These are phyloP conservation scores for Eupsilia transversa DNA, from an alignment of 2,888 invertebrate species.

Conservation along the genomic window DNA sequence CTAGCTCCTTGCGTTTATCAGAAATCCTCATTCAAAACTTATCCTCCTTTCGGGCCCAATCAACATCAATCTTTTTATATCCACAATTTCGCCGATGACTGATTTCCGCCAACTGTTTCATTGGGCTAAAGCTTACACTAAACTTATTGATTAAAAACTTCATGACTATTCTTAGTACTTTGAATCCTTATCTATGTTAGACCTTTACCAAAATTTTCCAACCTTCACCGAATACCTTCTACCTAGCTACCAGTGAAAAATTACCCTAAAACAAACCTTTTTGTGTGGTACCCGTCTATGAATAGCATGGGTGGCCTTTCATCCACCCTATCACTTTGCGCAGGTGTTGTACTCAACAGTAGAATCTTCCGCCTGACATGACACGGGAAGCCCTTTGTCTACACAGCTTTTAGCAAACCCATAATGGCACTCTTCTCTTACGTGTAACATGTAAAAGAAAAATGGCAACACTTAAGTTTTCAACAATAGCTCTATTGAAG, in stretches of 20 bases:
- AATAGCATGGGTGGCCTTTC: constrained; percentile 58
- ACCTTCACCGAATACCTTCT: background rate
- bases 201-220: background rate
- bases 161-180: background rate
- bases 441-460: constrained; percentile 24
- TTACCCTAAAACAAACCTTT: constrained; percentile 44
- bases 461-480: constrained; percentile 26
- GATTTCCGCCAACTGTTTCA: constrained; percentile 3
- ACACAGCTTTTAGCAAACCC: constrained; percentile 42
- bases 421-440: constrained; percentile 45
- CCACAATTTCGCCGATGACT: constrained; percentile 10
- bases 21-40: background rate
- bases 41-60: background rate
- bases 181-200: background rate
- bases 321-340: constrained; percentile 56
- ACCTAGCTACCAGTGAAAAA: background rate
- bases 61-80: background rate
- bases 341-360: constrained; percentile 61
- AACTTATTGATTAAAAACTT: background rate
- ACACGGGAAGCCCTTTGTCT: constrained; percentile 50
- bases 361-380: constrained; percentile 51
- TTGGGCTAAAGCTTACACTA: background rate
- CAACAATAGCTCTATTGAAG: constrained; percentile 41
- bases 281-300: constrained; percentile 50
- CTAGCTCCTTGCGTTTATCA: background rate